Conservation (phyloP, 2,113 vertebrate species). For the Mirounga angustirostris region DNA sequence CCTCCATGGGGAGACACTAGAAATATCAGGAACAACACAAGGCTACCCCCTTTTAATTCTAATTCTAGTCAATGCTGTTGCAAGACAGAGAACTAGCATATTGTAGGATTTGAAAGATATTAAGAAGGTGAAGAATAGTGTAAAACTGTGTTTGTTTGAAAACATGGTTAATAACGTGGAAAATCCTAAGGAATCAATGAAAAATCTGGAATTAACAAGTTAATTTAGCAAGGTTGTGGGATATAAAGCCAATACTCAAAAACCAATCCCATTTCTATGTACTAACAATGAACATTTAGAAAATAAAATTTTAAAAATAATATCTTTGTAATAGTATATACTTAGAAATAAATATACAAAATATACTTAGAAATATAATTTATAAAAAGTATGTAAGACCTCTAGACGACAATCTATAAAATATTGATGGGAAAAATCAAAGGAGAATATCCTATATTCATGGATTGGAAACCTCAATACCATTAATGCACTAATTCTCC, state of each 20-base stretch:
- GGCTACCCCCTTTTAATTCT: not conserved
- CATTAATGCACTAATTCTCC: not conserved
- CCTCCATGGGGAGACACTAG: not conserved
- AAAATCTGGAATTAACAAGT: not conserved
- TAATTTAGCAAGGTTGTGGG: slow-evolving; percentile 9
- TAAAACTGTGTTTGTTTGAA: slow-evolving; percentile 42
- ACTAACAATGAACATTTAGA: not conserved
- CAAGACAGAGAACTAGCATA: not conserved
- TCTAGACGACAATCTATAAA: not conserved
- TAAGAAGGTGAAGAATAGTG: not conserved
- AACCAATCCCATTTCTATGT: not conserved
- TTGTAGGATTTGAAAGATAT: not conserved
- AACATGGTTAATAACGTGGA: not conserved
- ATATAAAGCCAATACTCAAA: slow-evolving; percentile 14
- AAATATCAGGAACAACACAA: not conserved
- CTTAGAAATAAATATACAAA: not conserved
- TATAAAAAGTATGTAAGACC: not conserved
- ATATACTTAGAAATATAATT: not conserved
- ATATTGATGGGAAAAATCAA: slow-evolving; percentile 5
- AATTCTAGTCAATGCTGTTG: slow-evolving; percentile 6
- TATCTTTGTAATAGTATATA: not conserved
- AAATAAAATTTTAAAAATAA: not conserved
- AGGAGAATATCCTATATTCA: not conserved
- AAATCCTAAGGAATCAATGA: slow-evolving; percentile 17
- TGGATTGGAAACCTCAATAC: not conserved